Percentiles rank a stretch among this genome's conserved stretches.
Conservation (phyloP, 92 coral and sea anemone genomes). For the Isaurus tuberculatus region DNA sequence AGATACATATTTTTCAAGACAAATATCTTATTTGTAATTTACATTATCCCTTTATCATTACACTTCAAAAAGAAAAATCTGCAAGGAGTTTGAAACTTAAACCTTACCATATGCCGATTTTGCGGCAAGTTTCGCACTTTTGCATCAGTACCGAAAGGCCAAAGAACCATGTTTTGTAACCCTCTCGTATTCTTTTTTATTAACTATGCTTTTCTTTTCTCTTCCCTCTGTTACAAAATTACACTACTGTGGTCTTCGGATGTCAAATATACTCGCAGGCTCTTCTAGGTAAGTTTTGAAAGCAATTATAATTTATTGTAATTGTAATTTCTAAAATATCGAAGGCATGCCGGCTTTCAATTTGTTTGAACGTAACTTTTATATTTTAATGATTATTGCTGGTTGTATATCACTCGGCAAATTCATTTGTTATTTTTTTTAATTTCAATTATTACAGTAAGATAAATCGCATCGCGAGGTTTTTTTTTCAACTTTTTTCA, state of each 20-base stretch:
- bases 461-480: no score
- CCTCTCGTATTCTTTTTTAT: background rate
- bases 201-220: background rate
- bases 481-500: no score
- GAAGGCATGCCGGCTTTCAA: no score
- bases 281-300: slow-evolving; percentile 63
- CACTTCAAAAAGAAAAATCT: background rate
- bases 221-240: background rate
- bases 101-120: background rate
- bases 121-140: background rate
- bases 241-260: background rate
- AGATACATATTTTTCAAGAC: slow-evolving; percentile 1
- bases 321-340: background rate
- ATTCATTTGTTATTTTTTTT: no score
- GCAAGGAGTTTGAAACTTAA: background rate
- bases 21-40: background rate
- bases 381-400: no score
- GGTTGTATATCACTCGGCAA: no score
- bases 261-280: slow-evolving; percentile 47
- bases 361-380: no score
- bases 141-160: background rate
- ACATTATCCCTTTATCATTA: background rate
- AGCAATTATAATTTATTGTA: background rate
- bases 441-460: no score
- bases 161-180: background rate